Conservation (phyloP, 2,113 vertebrate species). For the Anolis carolinensis region DNA sequence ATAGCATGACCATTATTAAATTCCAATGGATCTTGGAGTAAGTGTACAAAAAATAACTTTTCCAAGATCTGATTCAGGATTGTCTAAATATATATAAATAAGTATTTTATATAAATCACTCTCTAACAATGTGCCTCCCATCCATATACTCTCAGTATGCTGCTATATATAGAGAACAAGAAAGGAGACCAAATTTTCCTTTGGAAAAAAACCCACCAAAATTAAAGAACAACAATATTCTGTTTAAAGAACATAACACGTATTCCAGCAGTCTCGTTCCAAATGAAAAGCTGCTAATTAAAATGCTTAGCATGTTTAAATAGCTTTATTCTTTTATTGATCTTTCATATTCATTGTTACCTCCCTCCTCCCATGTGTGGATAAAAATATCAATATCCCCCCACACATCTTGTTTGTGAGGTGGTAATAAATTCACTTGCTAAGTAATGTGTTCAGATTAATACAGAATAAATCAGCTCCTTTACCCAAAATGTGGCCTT, state of each 20-base stretch:
- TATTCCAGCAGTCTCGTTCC: conserved; percentile 1
- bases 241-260: conserved; percentile 4
- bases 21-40: too few species aligned
- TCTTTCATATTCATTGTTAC: conserved; percentile 47
- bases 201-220: background rate
- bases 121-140: background rate
- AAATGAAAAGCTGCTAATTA: conserved; percentile 38
- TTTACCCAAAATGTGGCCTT: background rate
- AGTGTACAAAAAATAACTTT: too few species aligned
- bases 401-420: background rate
- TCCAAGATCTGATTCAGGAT: too few species aligned
- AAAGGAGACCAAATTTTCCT: background rate
- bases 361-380: background rate
- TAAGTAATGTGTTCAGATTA: conserved; percentile 41
- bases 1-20: too few species aligned
- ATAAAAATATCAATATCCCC: conserved; percentile 20
- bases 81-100: background rate
- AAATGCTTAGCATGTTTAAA: conserved; percentile 44
- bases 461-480: conserved; percentile 21
- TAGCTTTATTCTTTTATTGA: conserved; percentile 40
- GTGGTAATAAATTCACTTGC: conserved; percentile 27
- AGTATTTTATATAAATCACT: background rate
- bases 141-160: background rate
- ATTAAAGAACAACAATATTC: background rate
- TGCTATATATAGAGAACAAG: background rate